Conservation (phyloP, 2,113 vertebrate species). For the Pongo abelii region DNA sequence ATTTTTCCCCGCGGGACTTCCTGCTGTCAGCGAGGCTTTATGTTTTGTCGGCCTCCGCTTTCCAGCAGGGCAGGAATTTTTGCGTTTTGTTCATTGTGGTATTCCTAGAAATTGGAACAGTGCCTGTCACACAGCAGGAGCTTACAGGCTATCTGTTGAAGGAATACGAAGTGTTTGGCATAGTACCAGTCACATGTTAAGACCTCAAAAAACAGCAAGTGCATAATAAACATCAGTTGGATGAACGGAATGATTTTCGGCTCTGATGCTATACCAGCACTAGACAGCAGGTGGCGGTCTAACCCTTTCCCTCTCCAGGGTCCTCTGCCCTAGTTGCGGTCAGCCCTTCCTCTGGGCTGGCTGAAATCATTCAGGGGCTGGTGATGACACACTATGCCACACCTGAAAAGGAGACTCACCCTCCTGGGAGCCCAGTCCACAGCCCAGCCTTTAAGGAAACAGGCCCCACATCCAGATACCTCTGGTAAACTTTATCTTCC, state of each 20-base stretch:
- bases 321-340: neutral
- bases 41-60: neutral
- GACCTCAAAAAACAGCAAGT: neutral
- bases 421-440: neutral
- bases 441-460: neutral
- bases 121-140: neutral
- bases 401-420: neutral
- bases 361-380: neutral
- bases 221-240: neutral
- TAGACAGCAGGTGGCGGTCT: neutral
- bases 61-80: neutral
- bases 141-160: neutral
- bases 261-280: neutral
- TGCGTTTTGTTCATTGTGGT: neutral
- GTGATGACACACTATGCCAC: neutral
- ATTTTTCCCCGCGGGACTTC: neutral
- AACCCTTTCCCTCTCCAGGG: neutral
- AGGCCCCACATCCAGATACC: too few relatives aligned
- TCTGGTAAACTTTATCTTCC: neutral
- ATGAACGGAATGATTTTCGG: neutral
- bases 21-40: neutral
- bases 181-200: neutral
- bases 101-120: neutral
- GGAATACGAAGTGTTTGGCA: neutral
- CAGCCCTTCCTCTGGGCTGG: neutral